Evolutionary conservation across 2,113 vertebrate genomes (phyloP).

Genomic region (Macquaria australasica): DNA sequence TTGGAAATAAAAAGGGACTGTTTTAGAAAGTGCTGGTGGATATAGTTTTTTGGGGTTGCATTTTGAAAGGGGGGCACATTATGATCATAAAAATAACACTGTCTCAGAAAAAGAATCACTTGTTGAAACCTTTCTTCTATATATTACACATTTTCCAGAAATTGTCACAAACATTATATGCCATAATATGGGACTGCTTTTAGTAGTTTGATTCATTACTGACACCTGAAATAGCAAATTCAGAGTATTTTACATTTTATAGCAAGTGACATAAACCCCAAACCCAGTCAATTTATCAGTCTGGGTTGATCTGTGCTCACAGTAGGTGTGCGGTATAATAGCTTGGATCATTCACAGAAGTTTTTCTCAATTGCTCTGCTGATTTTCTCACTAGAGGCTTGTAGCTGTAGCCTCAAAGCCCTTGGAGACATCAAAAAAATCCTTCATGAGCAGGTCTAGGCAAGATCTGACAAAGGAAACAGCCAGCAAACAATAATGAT

Average conservation of each 20-base stretch:
- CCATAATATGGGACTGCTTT: not conserved
- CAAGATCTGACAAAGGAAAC: slow-evolving; percentile 51
- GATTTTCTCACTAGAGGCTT: not conserved
- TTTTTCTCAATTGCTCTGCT: not conserved
- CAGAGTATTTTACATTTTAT: not conserved
- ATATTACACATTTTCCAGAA: not conserved
- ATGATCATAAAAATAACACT: not conserved
- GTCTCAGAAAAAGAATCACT: not conserved
- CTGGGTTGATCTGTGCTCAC: not conserved
- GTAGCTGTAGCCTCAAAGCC: slow-evolving; percentile 29
- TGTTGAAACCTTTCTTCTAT: not conserved
- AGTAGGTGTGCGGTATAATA: not conserved
- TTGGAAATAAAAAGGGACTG: slow-evolving; percentile 24
- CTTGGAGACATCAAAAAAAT: not conserved
- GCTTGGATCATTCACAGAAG: not conserved
- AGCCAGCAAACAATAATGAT: slow-evolving; percentile 18
- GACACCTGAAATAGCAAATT: not conserved
- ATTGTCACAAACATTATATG: not conserved
- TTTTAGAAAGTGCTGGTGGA: slow-evolving; percentile 2
- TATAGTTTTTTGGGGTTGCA: not conserved
- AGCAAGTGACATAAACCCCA: not conserved
- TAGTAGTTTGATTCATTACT: not conserved
- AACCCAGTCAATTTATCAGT: not conserved
- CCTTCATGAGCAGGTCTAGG: slow-evolving; percentile 46
- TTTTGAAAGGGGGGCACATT: slow-evolving; percentile 2